Conservation (phyloP, 2,888 invertebrate species). For the Diarsia mendica region DNA sequence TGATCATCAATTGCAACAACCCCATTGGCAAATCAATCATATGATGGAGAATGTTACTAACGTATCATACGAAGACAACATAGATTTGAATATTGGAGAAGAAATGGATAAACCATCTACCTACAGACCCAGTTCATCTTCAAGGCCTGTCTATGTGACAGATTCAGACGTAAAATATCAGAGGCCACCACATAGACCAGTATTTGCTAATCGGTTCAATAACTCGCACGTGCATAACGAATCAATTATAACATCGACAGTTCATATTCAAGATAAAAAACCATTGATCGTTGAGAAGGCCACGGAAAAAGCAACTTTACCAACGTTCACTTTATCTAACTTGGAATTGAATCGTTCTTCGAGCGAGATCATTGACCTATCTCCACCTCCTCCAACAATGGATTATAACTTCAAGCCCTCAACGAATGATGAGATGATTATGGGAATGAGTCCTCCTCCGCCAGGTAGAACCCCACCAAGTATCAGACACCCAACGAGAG, state of each 20-base stretch:
- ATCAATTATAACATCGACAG: slow-evolving; percentile 87
- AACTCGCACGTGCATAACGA: slow-evolving; percentile 75
- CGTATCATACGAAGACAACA: slow-evolving; percentile 83
- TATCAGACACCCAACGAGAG: slow-evolving; percentile 76
- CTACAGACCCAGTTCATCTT: slow-evolving; percentile 69
- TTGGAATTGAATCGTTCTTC: slow-evolving; percentile 78
- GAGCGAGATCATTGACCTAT: slow-evolving; percentile 86
- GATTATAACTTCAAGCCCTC: slow-evolving; percentile 86
- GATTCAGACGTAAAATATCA: slow-evolving; percentile 74
- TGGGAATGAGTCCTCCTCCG: slow-evolving; percentile 90
- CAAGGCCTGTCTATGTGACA: slow-evolving; percentile 67
- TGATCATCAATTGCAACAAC: slow-evolving; percentile 87
- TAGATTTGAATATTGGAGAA: slow-evolving; percentile 87
- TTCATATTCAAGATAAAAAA: slow-evolving; percentile 86
- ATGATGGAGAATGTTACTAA: slow-evolving; percentile 84
- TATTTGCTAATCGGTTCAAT: slow-evolving; percentile 72
- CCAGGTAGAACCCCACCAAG: slow-evolving; percentile 76
- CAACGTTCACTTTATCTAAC: slow-evolving; percentile 80
- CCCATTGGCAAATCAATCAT: slow-evolving; percentile 88
- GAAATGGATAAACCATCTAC: slow-evolving; percentile 76
- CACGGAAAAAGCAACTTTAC: slow-evolving; percentile 77
- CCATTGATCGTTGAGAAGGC: slow-evolving; percentile 83
- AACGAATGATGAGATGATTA: slow-evolving; percentile 87
- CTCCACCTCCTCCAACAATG: slow-evolving; percentile 87
- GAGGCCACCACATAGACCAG: slow-evolving; percentile 72